Percentiles rank a stretch among this genome's conserved stretches.
Evolutionary conservation across 1,140 invertebrate genomes (phyloP).

Genomic region (Adelges cooleyi): DNA sequence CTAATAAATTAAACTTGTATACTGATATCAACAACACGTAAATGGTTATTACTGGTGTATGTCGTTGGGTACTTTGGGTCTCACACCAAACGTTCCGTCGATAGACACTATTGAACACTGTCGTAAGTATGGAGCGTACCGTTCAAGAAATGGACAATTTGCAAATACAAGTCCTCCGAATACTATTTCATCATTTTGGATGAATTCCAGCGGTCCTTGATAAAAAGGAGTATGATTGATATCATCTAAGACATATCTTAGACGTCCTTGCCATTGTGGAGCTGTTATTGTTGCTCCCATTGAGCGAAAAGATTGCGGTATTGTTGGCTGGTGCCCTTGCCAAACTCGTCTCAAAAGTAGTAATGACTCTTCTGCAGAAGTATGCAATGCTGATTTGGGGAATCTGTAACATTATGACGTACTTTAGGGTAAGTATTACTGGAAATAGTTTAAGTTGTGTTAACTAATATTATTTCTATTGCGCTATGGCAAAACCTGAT

Average conservation of each 20-base stretch:
- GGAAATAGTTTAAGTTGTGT: too few species aligned
- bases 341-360: neutral
- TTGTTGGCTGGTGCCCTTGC: neutral
- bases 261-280: neutral
- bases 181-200: neutral
- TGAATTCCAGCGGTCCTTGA: neutral
- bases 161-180: neutral
- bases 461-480: too few species aligned
- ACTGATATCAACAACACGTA: too few species aligned
- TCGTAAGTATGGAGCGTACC: neutral
- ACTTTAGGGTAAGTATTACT: too few species aligned
- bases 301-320: neutral
- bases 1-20: too few species aligned
- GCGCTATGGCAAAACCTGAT: too few species aligned
- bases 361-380: neutral
- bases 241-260: neutral
- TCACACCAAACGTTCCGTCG: neutral
- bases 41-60: neutral
- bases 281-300: neutral
- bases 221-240: neutral
- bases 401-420: too few species aligned
- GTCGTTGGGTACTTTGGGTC: neutral
- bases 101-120: neutral
- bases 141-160: neutral
- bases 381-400: neutral